Conservation (phyloP, 1,140 invertebrate genomes). For the Diachasma alloeum region DNA sequence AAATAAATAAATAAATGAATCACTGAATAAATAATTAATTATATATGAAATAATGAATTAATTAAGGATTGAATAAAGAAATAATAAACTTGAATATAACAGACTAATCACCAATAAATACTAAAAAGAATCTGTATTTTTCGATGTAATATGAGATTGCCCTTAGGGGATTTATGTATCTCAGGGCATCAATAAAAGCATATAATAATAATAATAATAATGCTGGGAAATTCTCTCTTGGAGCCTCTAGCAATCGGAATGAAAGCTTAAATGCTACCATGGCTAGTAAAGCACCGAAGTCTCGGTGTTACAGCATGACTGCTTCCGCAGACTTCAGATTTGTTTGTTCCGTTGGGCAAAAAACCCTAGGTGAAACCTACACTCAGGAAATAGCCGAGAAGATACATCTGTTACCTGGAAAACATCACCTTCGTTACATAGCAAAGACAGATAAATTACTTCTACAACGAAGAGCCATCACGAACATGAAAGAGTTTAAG, state of each 20-base stretch:
- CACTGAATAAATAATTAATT: no score
- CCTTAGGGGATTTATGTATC: no score
- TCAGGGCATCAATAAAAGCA: no score
- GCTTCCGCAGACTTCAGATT: constrained; percentile 2
- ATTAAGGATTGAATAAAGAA: no score
- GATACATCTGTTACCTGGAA: not conserved
- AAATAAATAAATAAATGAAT: no score
- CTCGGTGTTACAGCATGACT: not conserved
- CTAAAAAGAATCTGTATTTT: no score
- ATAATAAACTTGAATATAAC: no score
- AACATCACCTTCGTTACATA: not conserved
- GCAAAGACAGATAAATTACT: not conserved
- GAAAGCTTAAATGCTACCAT: constrained; percentile 15
- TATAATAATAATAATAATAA: no score
- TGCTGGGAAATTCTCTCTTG: not conserved
- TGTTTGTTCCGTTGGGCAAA: constrained; percentile 6
- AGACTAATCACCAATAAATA: no score
- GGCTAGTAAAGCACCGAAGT: constrained; percentile 19
- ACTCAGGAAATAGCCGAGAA: not conserved
- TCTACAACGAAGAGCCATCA: not conserved
- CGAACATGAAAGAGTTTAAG: not conserved
- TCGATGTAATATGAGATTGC: no score
- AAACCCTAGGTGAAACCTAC: constrained; percentile 14
- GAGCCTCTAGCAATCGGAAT: no score
- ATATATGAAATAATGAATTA: no score